Percentiles rank a stretch among this genome's conserved stretches.
phyloP scores from a whole-genome alignment of 1,140 invertebrate genomes.

The Meteorus sp. region DNA sequence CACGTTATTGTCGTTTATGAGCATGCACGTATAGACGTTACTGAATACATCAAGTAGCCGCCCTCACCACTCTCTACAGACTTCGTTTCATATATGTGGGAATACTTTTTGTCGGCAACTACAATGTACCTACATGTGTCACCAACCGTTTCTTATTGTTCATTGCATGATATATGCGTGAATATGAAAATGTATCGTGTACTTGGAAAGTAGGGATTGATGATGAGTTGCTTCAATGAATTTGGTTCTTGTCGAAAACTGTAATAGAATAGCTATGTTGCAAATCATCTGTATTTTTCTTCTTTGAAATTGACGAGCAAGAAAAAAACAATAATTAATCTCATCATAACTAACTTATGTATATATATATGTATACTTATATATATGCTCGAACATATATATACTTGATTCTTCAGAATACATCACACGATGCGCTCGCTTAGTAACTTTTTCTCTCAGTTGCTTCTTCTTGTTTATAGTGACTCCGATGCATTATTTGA shows the following conservation, averaged over 20 bases:
- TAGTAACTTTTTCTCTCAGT: no score
- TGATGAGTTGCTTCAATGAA: no score
- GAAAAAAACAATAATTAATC: not conserved
- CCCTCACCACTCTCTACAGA: not conserved
- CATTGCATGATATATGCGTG: no score
- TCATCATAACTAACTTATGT: not conserved
- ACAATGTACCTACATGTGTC: no score
- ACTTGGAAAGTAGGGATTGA: no score
- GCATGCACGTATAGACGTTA: not conserved
- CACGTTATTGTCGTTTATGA: slow-evolving; percentile 30
- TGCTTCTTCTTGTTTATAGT: not conserved
- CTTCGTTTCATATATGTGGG: not conserved
- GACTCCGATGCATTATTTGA: not conserved
- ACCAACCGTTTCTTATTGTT: no score
- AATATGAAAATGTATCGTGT: no score
- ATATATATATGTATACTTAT: slow-evolving; percentile 13
- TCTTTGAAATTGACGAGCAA: no score
- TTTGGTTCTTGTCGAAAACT: no score
- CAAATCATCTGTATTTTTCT: no score
- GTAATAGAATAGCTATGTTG: no score
- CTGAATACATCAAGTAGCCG: slow-evolving; percentile 18
- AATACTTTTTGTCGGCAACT: slow-evolving; percentile 16
- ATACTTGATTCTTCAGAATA: not conserved
- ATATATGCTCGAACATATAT: not conserved
- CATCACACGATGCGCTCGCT: not conserved